Evolutionary conservation across 1,140 invertebrate genomes (phyloP).

Genomic region (Heliconius hewitsoni): DNA sequence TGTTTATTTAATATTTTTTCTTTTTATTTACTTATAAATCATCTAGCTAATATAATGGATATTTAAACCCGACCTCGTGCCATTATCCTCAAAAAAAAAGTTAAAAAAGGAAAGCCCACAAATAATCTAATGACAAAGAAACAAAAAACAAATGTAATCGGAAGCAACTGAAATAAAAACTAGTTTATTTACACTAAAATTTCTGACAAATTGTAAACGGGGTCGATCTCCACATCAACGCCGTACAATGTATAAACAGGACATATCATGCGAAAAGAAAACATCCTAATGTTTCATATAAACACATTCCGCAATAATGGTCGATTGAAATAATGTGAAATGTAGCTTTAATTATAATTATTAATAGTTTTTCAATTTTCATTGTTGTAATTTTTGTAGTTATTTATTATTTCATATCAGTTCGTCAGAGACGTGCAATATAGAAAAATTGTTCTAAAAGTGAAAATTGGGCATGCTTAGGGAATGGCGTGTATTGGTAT

Average conservation of each 20-base stretch:
- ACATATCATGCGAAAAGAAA: constrained; percentile 11
- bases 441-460: too few species aligned
- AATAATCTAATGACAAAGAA: not conserved
- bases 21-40: too few species aligned
- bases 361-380: too few species aligned
- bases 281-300: not conserved
- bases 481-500: too few species aligned
- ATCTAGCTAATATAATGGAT: too few species aligned
- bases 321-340: not conserved
- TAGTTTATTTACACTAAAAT: not conserved
- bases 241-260: not conserved
- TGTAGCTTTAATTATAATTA: not conserved
- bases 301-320: constrained; percentile 1
- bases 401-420: too few species aligned
- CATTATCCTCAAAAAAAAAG: too few species aligned
- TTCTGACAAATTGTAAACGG: not conserved
- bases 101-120: not conserved
- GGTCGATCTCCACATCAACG: not conserved
- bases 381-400: too few species aligned
- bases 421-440: too few species aligned
- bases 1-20: too few species aligned
- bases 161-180: not conserved
- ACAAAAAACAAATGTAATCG: not conserved
- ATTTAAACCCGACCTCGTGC: too few species aligned
- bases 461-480: too few species aligned